Evolutionary conservation across 2,113 vertebrate genomes (phyloP).

Genomic region (Mola mola): DNA sequence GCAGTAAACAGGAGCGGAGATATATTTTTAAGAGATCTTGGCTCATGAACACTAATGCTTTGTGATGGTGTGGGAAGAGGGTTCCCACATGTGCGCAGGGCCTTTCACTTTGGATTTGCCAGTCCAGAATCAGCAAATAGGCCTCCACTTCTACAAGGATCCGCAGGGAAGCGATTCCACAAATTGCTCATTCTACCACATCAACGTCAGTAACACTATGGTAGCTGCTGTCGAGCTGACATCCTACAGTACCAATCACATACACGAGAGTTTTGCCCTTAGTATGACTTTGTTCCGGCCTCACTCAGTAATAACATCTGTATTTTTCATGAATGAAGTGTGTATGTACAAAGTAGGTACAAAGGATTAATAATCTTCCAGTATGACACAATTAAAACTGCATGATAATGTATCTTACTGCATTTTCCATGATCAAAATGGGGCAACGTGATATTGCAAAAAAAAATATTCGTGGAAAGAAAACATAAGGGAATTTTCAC

Average conservation of each 20-base stretch:
- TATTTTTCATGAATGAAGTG: too few species aligned
- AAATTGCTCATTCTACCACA: constrained; percentile 44
- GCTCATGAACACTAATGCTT: constrained; percentile 37
- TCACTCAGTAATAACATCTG: too few species aligned
- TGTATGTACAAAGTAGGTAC: too few species aligned
- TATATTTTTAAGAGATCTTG: constrained; percentile 30
- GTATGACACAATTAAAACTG: too few species aligned
- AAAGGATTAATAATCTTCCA: too few species aligned
- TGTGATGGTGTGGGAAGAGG: constrained; percentile 49
- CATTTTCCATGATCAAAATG: too few species aligned
- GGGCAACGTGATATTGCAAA: too few species aligned
- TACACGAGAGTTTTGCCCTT: background rate
- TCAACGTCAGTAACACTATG: constrained; percentile 32
- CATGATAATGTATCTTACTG: too few species aligned
- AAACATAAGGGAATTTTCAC: too few species aligned
- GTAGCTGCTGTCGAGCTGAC: constrained; percentile 24
- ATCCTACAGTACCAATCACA: background rate
- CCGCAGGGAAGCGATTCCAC: constrained; percentile 41
- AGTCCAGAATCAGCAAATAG: constrained; percentile 32
- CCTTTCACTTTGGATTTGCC: constrained; percentile 67
- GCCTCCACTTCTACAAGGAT: constrained; percentile 31
- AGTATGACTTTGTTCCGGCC: too few species aligned
- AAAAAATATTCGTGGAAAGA: too few species aligned
- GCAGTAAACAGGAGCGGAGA: constrained; percentile 2
- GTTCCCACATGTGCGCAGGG: constrained; percentile 36